Evolutionary conservation across 2,797 vertebrate species (phyloP).

Genomic region (Potorous gilbertii): DNA sequence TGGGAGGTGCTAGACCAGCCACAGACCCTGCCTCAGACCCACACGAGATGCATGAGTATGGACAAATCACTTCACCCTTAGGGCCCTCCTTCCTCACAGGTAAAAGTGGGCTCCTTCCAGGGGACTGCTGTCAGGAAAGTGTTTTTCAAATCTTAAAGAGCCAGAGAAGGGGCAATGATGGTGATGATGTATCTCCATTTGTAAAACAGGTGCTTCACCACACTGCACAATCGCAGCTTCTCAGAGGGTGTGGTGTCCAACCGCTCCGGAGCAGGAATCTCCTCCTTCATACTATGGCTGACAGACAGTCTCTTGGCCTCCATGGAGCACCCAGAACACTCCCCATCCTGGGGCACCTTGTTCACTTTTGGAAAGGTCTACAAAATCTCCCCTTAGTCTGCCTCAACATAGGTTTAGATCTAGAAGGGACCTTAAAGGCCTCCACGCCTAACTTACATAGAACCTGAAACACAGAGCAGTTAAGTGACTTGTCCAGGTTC

Average conservation of each 20-base stretch:
- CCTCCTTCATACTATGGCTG: background rate
- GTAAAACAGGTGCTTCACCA: background rate
- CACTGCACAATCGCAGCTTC: background rate
- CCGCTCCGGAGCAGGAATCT: background rate
- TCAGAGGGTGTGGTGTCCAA: background rate
- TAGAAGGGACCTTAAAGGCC: background rate
- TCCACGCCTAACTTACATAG: background rate
- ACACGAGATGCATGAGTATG: background rate
- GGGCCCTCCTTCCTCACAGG: background rate
- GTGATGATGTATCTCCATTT: background rate
- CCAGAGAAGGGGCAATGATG: background rate
- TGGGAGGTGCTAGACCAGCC: background rate
- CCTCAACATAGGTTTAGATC: background rate
- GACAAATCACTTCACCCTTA: background rate
- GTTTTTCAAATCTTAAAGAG: background rate
- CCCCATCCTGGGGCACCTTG: background rate
- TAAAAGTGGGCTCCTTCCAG: background rate
- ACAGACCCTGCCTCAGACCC: background rate
- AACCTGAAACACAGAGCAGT: background rate
- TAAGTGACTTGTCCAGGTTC: background rate
- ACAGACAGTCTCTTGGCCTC: background rate
- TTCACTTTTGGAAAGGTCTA: background rate
- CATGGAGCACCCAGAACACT: background rate
- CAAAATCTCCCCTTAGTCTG: too few species aligned
- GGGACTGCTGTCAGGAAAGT: background rate